A percentile compares a stretch with the other conserved stretches of the same genome.
Evolutionary conservation across 2,113 vertebrate species (phyloP).

Genomic region (Myrmophylax atrothorax): DNA sequence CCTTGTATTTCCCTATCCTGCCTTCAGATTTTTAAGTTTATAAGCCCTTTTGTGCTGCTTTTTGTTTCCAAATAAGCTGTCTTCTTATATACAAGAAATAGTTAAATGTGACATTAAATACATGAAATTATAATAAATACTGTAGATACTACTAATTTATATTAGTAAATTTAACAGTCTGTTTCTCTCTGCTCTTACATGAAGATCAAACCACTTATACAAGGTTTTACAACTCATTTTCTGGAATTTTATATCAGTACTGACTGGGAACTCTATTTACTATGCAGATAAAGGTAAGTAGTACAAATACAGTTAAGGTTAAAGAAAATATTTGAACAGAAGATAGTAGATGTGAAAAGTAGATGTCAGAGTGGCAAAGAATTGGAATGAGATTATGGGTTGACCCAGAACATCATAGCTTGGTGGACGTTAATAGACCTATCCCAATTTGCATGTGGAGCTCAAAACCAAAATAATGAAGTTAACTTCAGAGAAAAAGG

Average conservation of each 20-base stretch:
- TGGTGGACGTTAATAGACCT: neutral
- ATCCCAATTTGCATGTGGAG: neutral
- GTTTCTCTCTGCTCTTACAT: neutral
- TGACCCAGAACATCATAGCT: neutral
- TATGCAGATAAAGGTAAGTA: neutral
- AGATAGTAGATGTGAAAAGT: neutral
- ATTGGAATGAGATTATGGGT: neutral
- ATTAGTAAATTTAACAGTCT: neutral
- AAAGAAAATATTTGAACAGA: neutral
- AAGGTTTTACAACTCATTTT: neutral
- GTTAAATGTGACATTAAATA: neutral
- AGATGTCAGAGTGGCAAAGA: neutral
- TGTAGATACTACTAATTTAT: neutral
- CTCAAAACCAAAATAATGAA: neutral
- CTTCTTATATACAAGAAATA: neutral
- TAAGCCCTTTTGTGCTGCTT: neutral
- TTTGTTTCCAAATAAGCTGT: neutral
- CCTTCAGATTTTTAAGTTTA: neutral
- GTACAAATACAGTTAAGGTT: neutral
- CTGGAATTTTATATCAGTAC: neutral
- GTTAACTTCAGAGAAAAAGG: neutral
- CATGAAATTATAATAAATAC: neutral
- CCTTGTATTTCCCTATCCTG: neutral
- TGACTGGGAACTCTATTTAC: neutral
- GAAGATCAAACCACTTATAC: neutral